Base-by-base conservation (phyloP, 2,113 vertebrate species). In the Formicarius rufipectus region DNA sequence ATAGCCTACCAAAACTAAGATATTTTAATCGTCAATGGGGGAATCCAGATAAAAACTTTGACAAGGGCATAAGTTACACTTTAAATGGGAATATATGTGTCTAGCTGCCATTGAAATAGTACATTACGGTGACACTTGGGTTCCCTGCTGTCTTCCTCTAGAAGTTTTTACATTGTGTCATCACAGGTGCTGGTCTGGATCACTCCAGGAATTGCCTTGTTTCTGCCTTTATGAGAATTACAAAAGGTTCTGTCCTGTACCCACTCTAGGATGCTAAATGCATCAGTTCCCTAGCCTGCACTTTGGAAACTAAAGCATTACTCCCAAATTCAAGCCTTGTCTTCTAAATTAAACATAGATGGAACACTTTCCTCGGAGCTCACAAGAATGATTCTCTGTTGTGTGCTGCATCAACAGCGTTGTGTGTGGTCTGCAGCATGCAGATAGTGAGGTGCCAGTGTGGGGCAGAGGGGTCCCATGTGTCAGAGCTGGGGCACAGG, bases 341-440 rank as follows among this genome's bases (percentile, higher is more conserved):
- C 30, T 86, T 67, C 42, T 67, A 16, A 59, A 42, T 14, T 23
- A 56, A 33, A 31, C 2, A 2, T 1, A 14, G 5, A 25, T 28
- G 27, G 40, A n/a, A 55, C 27, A 2, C 19, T 44, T 35, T 30
- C 28, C 19, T 7, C 59, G 27, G 42, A 45, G 24, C 33, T 87
- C 69, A 30, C 18, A 40, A 55, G 76, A 30, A 33, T n/a, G n/a
- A 16, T 6, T 23, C 7, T 14, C 8, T 13, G 22, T 13, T 35
- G 7, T 35, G 16, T 21, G 22, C 45, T 59, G 22, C 4, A 3
- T 39, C 27, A 78, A 12, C 35, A 58, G 78, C 37, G 4, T 27
- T 8, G 13, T 0, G 0, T 22, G 25, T 28, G 42, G 22, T 21
- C 68, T 77, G 73, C 6, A 13, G 55, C 3, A 1, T 20, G 35